These are phyloP conservation scores for Melopsittacus undulatus DNA, from an alignment of 2,797 vertebrate species.

Conservation along the genomic window DNA sequence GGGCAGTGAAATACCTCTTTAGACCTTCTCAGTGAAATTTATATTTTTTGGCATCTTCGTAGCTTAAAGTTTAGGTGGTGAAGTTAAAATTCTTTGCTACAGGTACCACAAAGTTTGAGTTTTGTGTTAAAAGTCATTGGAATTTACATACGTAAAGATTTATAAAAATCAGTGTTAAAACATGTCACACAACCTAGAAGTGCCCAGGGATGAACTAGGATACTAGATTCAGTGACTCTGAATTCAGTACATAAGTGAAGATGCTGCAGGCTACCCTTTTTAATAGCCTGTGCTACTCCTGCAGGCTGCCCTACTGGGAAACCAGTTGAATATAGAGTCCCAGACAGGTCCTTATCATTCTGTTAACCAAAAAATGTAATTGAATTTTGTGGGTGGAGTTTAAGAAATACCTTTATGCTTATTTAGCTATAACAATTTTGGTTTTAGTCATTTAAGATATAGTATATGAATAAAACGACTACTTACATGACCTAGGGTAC, in stretches of 20 bases:
- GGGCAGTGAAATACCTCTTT: neutral
- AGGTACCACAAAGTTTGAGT: neutral
- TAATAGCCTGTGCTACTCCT: neutral
- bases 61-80: neutral
- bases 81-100: neutral
- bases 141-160: neutral
- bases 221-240: neutral
- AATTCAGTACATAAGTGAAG: neutral
- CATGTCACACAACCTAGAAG: neutral
- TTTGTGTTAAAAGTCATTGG: neutral
- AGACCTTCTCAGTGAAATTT: neutral
- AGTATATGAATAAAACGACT: neutral
- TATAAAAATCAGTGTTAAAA: neutral
- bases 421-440: neutral
- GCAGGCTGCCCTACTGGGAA: neutral
- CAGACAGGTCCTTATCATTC: rapidly evolving
- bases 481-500: too few species aligned
- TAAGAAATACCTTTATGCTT: neutral
- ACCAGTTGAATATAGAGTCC: neutral
- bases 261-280: neutral
- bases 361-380: neutral
- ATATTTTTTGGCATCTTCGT: rapidly evolving
- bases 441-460: neutral
- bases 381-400: neutral
- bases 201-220: neutral